Evolutionary conservation across 2,113 vertebrate genomes (phyloP), one percentile per base, ranked within the genome.

Genomic region (Morone saxatilis): DNA sequence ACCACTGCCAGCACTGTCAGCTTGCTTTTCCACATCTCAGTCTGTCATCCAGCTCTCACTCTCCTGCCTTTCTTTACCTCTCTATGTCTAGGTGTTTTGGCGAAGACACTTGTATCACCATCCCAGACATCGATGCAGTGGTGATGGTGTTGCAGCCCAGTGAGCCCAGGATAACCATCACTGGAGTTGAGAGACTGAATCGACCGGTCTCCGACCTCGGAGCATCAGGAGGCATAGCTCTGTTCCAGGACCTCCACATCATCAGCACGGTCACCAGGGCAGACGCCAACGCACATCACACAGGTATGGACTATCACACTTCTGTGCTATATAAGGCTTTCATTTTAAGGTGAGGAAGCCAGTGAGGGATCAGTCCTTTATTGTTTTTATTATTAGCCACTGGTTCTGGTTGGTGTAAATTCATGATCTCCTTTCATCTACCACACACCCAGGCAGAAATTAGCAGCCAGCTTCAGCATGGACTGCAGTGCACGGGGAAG

Each of bases 111-210:
- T 99, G 98, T 74, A 97, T 99, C 90, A 97, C 91, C 78, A 96
- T 99, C 90, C 97, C 98, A 2, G 97, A 97, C 80, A 93, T 98
- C n/a, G 97, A 98, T 0, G 97, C 97, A 0, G 97, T 97, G 77
- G 96, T 99, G 89, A 97, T 98, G 96, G 98, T 99, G 78, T 94
- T 98, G 84, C 97, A 98, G 94, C 97, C 98, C 83, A 96, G 96
- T 36, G 97, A 99, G 90, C 98, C 98, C 61, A 95, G 94, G 93
- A 99, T 99, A 90, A 98, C 97, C 85, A 95, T 99, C 90, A 96
- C 76, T 4, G 98, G 98, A 57, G 95, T 95, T 56, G 97, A 98
- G 77, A 96, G 94, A 75, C 95, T 99, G 91, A 97, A 93, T 83
- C 94, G 95, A 83, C 97, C 97, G 1, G 95, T 96, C 1, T 79